Evolutionary conservation across 2,888 invertebrate species (phyloP).

Genomic region (Cacoxenus indagator): DNA sequence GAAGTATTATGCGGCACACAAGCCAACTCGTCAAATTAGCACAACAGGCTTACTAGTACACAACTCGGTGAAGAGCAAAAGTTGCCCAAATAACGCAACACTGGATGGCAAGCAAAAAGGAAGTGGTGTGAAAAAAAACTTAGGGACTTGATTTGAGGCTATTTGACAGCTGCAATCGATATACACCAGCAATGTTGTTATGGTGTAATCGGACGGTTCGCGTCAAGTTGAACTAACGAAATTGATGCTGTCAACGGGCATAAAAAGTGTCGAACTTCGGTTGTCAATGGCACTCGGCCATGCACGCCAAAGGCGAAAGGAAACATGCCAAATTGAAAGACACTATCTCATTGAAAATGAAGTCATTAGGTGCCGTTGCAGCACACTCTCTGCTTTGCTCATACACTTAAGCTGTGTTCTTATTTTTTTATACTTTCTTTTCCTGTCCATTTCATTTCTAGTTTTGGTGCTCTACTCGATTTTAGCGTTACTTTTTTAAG

Average conservation of each 20-base stretch:
- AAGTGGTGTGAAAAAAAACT: too few relatives aligned
- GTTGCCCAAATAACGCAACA: too few relatives aligned
- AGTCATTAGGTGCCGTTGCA: slow-evolving; percentile 6
- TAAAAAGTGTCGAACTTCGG: slow-evolving; percentile 9
- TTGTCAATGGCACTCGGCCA: neutral
- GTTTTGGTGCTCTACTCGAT: neutral
- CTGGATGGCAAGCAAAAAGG: too few relatives aligned
- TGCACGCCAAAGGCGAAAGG: neutral
- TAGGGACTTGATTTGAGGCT: too few relatives aligned
- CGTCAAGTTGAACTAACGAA: neutral
- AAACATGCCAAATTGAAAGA: slow-evolving; percentile 15
- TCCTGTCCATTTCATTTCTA: neutral
- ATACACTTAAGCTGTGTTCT: neutral
- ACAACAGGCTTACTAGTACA: neutral
- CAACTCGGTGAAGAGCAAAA: too few relatives aligned
- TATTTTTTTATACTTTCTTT: neutral
- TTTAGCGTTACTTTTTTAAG: slow-evolving; percentile 11
- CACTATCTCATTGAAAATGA: slow-evolving; percentile 15
- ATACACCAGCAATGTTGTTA: neutral
- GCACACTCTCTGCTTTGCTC: neutral
- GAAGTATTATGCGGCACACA: neutral
- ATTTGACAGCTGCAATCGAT: too few relatives aligned
- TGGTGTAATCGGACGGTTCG: neutral
- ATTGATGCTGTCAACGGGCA: slow-evolving; percentile 11
- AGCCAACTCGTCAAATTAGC: neutral